phyloP scores from a whole-genome alignment of 2,797 vertebrate genomes.

The Gambelia wislizenii region DNA sequence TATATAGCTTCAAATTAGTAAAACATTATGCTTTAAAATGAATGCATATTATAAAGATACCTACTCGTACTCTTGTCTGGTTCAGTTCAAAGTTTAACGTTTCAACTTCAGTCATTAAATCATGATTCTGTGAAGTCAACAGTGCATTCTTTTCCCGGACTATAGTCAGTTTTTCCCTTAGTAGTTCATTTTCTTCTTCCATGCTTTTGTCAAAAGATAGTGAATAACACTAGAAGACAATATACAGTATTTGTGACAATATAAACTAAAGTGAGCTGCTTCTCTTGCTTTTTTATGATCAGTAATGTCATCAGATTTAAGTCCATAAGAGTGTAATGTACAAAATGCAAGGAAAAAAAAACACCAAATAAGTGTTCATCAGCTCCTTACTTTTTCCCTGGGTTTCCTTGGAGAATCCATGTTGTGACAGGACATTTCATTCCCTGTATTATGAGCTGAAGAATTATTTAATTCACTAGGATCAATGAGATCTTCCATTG shows the following conservation, averaged over 20 bases:
- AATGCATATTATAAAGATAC: conserved; percentile 59
- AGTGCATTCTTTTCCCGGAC: conserved; percentile 85
- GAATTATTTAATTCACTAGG: conserved; percentile 58
- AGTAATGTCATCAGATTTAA: not conserved
- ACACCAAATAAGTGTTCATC: not conserved
- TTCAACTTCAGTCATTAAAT: conserved; percentile 82
- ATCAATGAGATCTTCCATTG: conserved; percentile 74
- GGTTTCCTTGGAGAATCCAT: conserved; percentile 66
- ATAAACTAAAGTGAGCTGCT: not conserved
- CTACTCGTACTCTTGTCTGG: conserved; percentile 81
- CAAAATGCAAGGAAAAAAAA: not conserved
- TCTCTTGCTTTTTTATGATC: not conserved
- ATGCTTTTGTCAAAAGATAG: conserved; percentile 46
- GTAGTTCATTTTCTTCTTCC: conserved; percentile 78
- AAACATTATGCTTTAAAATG: not conserved
- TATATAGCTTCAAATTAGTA: not conserved
- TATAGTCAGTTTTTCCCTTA: conserved; percentile 78
- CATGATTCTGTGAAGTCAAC: conserved; percentile 82
- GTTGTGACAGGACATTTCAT: conserved; percentile 56
- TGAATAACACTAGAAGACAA: conserved; percentile 65
- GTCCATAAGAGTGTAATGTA: not conserved
- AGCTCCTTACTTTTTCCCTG: conserved; percentile 68
- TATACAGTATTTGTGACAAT: not conserved
- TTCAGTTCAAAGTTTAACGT: conserved; percentile 79
- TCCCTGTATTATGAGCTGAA: conserved; percentile 58